Base-by-base conservation (phyloP, 2,888 invertebrate genomes). In the Conomelus anceps region DNA sequence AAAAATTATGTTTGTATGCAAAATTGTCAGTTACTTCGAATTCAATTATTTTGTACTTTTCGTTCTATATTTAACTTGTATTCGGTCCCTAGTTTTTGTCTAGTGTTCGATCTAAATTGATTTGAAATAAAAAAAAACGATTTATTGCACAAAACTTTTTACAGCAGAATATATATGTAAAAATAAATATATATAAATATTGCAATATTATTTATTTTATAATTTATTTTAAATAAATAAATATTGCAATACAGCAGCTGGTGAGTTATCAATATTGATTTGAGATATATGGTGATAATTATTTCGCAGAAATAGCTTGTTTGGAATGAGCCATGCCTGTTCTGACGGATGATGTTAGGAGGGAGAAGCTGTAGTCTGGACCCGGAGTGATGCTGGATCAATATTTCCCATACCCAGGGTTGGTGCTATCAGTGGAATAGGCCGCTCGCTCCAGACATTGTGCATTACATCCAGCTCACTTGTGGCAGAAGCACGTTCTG, bases 351-450 rank as follows among this genome's bases (percentile, higher is more conserved):
- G 63, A n/a, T 20, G n/a, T 3, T 20, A 3, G 63, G 3, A 9
- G n/a, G 63, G 63, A 13, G 24, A 3, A 1, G 22, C 9, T 4
- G 24, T 84, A 22, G 29, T 84, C 88, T 88, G 88, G 88, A 23
- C 88, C 88, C 20, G 84, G 26, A 26, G 85, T 84, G 88, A 88
- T 88, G 88, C 88, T 88, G 88, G 88, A 88, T 88, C 88, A 88
- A 88, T 88, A 88, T 23, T 86, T 84, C 88, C 88, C 26, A 84
- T 84, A 26, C 88, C 29, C 23, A 22, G 23, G 84, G 84, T 85
- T 85, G 24, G 22, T n/a, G 9, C 84, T 20, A 88, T 22, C 22
- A 23, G 22, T 84, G 24, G 84, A 63, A 41, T 41, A n/a, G 34
- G 88, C 23, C n/a, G 23, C 84, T 23, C 22, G 17, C 84, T n/a